Conservation (phyloP, 2,888 invertebrate species). For the Patella caerulea region DNA sequence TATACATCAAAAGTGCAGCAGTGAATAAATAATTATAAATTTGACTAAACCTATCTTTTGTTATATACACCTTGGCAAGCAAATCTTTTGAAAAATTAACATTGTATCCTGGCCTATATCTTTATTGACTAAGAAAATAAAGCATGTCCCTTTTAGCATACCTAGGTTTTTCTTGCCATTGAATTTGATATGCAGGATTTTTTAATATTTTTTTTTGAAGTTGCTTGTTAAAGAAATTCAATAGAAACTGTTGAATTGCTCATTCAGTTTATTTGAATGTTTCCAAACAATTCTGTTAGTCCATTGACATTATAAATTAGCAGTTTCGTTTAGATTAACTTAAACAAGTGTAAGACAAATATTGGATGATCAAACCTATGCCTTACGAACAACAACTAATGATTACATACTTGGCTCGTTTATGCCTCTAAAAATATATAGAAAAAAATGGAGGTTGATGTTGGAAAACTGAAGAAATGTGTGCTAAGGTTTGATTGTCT, state of each 20-base stretch:
- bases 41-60: constrained; percentile 9
- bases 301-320: constrained; percentile 4
- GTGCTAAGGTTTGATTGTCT: background rate
- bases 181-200: background rate
- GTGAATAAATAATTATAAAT: constrained; percentile 4
- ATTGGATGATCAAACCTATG: no score
- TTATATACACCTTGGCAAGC: background rate
- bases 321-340: background rate
- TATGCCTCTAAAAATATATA: no score
- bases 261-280: background rate
- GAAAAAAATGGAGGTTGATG: no score
- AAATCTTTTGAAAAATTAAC: constrained; percentile 8
- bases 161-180: background rate
- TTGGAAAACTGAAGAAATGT: no score
- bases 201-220: background rate
- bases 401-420: no score
- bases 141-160: background rate
- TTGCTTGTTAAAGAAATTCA: background rate
- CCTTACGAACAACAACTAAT: no score
- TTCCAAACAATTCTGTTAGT: background rate
- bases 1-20: background rate
- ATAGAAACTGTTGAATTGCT: background rate
- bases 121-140: background rate
- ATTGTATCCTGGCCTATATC: background rate
- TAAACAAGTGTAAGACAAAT: no score